phyloP scores from a whole-genome alignment of 2,113 vertebrate species.

The Callospermophilus lateralis region DNA sequence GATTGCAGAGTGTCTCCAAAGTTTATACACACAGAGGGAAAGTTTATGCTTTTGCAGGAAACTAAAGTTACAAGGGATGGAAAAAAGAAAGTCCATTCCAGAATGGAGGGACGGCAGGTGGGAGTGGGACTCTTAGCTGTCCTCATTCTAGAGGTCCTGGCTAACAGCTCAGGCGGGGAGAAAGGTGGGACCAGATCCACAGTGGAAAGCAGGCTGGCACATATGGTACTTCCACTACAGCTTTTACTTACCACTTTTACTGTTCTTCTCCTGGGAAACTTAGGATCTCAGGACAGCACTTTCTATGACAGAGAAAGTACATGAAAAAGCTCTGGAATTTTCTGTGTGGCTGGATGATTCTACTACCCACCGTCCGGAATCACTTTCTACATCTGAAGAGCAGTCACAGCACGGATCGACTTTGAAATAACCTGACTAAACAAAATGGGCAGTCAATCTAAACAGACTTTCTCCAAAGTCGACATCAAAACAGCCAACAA shows the following conservation, averaged over 20 bases:
- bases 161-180: accelerated
- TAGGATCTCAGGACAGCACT: background rate
- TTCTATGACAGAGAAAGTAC: background rate
- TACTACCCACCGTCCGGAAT: accelerated
- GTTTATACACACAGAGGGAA: background rate
- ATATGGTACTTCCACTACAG: background rate
- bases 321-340: background rate
- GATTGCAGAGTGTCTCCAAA: background rate
- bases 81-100: background rate
- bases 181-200: accelerated
- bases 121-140: accelerated
- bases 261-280: too few species aligned
- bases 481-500: background rate
- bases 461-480: background rate
- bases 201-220: accelerated
- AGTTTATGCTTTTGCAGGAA: background rate
- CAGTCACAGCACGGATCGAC: accelerated
- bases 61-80: background rate
- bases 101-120: background rate
- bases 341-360: accelerated
- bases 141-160: accelerated
- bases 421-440: background rate
- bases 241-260: too few species aligned
- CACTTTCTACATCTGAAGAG: accelerated
- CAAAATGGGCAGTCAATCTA: background rate